A percentile compares a stretch with the other conserved stretches of the same genome.
Conservation (phyloP, 2,888 invertebrate genomes). For the Rotaria socialis region DNA sequence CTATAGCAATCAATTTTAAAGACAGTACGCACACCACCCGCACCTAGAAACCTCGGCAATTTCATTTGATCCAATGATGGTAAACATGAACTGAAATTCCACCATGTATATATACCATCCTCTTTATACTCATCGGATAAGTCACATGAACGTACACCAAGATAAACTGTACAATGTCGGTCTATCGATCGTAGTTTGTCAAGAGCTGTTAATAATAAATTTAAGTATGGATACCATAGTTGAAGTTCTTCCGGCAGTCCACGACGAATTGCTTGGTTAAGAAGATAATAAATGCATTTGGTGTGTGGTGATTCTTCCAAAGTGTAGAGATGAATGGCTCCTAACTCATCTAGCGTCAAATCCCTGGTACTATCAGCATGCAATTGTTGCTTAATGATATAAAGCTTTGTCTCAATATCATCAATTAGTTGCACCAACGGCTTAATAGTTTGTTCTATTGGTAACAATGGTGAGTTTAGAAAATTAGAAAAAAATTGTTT, state of each 20-base stretch:
- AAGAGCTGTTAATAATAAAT: background rate
- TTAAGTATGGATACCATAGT: background rate
- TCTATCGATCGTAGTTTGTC: background rate
- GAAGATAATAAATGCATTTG: background rate
- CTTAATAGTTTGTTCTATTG: background rate
- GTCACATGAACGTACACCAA: background rate
- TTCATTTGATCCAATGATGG: background rate
- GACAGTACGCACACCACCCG: background rate
- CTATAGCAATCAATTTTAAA: background rate
- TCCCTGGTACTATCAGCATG: background rate
- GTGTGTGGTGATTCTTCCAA: background rate
- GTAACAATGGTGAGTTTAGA: background rate
- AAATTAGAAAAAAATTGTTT: background rate
- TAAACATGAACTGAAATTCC: background rate
- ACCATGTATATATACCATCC: background rate
- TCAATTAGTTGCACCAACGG: background rate
- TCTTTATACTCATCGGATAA: background rate
- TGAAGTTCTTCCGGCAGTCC: background rate
- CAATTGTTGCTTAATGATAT: background rate
- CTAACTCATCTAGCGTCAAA: background rate
- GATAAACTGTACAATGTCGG: background rate
- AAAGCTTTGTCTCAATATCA: background rate
- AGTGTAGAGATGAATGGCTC: background rate
- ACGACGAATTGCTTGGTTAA: background rate
- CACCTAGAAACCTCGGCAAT: background rate